Evolutionary conservation across 2,113 vertebrate genomes (phyloP).

Genomic region (Vidua macroura): DNA sequence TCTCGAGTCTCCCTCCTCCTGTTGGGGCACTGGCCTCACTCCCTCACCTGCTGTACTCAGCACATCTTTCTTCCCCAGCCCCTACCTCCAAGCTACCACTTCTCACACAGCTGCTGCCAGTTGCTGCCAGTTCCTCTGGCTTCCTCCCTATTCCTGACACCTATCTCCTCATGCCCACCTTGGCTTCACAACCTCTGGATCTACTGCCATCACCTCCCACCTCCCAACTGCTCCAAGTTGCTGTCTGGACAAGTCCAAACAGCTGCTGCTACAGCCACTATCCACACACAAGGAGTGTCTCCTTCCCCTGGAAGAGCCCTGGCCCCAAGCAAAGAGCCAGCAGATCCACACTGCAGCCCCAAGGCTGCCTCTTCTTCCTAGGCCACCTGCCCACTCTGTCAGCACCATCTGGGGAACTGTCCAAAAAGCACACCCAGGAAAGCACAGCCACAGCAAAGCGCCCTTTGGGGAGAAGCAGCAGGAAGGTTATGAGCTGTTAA

Average conservation of each 20-base stretch:
- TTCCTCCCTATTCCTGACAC: neutral
- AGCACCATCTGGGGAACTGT: too few species aligned
- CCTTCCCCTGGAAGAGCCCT: neutral
- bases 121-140: neutral
- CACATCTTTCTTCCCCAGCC: neutral
- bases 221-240: neutral
- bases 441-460: neutral
- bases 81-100: neutral
- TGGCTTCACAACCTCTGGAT: neutral
- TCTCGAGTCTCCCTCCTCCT: rapidly evolving
- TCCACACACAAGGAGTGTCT: neutral
- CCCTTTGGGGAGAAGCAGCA: neutral
- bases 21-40: neutral
- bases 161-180: neutral
- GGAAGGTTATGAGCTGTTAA: neutral
- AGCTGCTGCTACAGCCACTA: neutral
- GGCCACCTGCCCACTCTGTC: neutral
- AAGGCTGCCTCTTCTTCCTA: too few species aligned
- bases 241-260: neutral
- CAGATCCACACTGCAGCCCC: neutral
- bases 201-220: neutral
- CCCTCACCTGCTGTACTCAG: neutral
- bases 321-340: neutral
- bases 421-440: neutral
- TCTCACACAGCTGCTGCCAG: neutral